A percentile compares a stretch with the other conserved stretches of the same genome.
Evolutionary conservation across 2,797 vertebrate species (phyloP).

Genomic region (Paratrypauchen microcephalus): DNA sequence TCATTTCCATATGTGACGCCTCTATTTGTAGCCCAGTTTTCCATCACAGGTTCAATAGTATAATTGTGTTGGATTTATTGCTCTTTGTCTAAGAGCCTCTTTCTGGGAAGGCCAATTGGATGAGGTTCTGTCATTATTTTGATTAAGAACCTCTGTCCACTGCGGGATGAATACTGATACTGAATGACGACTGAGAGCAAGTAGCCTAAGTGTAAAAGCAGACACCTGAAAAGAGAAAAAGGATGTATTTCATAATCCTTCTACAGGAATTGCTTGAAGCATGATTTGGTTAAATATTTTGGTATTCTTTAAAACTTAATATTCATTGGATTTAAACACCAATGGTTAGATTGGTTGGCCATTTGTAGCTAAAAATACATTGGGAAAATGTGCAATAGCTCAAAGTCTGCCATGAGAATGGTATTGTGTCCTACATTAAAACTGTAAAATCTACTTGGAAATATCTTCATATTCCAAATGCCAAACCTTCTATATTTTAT

Average conservation of each 20-base stretch:
- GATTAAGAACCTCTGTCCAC: constrained; percentile 57
- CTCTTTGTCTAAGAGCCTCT: constrained; percentile 58
- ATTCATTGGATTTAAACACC: background rate
- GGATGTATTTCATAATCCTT: constrained; percentile 22
- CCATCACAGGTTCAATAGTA: constrained; percentile 40
- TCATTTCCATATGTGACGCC: constrained; percentile 48
- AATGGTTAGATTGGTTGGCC: too few species aligned
- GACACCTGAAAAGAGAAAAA: constrained; percentile 10
- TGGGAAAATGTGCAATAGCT: too few species aligned
- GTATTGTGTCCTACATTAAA: too few species aligned
- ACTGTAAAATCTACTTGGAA: too few species aligned
- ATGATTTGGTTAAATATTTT: background rate
- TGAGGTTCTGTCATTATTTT: constrained; percentile 57
- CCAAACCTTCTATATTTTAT: too few species aligned
- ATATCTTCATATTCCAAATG: too few species aligned
- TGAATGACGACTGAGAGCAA: constrained; percentile 24
- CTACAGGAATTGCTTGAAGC: background rate
- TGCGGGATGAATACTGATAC: constrained; percentile 44
- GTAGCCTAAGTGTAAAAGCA: background rate
- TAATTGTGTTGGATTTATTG: constrained; percentile 63
- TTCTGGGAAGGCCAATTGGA: constrained; percentile 48
- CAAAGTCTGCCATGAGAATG: too few species aligned
- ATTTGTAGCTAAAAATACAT: too few species aligned
- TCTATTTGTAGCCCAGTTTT: constrained; percentile 48
- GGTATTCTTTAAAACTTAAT: background rate